A percentile compares a stretch with the other conserved stretches of the same genome.
Conservation (phyloP, 2,797 vertebrate species). For the Danio kyathit region DNA sequence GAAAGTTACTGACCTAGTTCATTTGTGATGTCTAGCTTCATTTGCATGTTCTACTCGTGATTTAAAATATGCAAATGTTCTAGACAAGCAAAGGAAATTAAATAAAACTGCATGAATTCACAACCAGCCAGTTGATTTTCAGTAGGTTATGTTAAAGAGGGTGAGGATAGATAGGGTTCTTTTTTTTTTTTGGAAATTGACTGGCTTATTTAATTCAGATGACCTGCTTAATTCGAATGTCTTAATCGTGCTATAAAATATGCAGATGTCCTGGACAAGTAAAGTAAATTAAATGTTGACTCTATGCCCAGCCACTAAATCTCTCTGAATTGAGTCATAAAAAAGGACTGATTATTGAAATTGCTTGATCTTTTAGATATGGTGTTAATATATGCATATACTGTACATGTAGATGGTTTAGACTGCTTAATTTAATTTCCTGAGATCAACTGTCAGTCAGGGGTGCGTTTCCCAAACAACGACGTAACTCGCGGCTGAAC, state of each 20-base stretch:
- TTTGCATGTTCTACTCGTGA: conserved; percentile 14
- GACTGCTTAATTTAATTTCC: not conserved
- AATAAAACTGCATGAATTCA: not conserved
- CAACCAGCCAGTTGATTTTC: not conserved
- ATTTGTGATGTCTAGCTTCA: conserved; percentile 14
- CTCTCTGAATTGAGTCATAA: not conserved
- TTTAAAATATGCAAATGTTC: conserved; percentile 27
- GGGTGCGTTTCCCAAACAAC: no score
- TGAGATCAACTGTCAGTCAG: conserved; percentile 1
- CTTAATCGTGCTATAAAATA: not conserved
- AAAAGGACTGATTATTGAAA: not conserved
- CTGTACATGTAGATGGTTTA: not conserved
- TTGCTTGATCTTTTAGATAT: not conserved
- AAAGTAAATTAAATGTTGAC: not conserved
- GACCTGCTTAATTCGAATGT: not conserved
- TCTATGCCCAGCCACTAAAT: not conserved
- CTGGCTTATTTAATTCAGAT: not conserved
- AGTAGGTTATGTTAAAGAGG: not conserved
- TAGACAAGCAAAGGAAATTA: conserved; percentile 12
- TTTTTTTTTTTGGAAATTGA: not conserved
- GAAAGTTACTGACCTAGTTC: conserved; percentile 11
- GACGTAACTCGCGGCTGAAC: no score
- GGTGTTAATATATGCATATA: not conserved
- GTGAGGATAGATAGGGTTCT: not conserved
- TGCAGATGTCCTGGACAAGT: not conserved